Percentiles rank a stretch among this genome's conserved stretches.
These are phyloP conservation scores for Xylota segnis DNA, from an alignment of 2,888 invertebrate species.

Conservation along the genomic window DNA sequence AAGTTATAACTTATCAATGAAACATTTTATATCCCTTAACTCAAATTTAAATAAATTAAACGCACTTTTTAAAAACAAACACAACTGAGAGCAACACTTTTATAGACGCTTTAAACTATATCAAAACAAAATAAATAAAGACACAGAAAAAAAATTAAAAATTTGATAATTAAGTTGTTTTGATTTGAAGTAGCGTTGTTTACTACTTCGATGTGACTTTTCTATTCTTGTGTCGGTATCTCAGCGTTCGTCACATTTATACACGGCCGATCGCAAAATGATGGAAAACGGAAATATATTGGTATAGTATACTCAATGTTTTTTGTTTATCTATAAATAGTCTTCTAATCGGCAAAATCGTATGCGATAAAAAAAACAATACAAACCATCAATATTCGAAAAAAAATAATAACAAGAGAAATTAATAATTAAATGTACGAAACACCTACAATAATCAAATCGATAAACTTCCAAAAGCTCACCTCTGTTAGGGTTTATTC, in stretches of 20 bases:
- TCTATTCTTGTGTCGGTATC: background rate
- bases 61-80: no score
- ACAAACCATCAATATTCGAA: constrained; percentile 21
- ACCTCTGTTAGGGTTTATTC: background rate
- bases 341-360: constrained; percentile 25
- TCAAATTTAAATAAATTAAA: no score
- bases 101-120: background rate
- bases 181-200: background rate
- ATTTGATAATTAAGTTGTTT: background rate
- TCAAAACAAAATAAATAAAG: background rate
- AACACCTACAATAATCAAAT: constrained; percentile 4
- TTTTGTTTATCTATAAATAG: constrained; percentile 43
- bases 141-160: background rate
- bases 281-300: constrained; percentile 8
- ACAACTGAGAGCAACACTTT: no score
- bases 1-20: no score
- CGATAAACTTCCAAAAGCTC: constrained; percentile 3
- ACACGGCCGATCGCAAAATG: background rate
- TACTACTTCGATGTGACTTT: background rate
- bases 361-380: constrained; percentile 17
- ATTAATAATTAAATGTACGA: background rate
- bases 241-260: constrained; percentile 10
- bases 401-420: background rate
- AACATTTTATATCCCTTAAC: no score
- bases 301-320: background rate